A percentile compares a stretch with the other conserved stretches of the same genome.
Conservation (phyloP, 1,140 invertebrate species). For the Pantala flavescens region DNA sequence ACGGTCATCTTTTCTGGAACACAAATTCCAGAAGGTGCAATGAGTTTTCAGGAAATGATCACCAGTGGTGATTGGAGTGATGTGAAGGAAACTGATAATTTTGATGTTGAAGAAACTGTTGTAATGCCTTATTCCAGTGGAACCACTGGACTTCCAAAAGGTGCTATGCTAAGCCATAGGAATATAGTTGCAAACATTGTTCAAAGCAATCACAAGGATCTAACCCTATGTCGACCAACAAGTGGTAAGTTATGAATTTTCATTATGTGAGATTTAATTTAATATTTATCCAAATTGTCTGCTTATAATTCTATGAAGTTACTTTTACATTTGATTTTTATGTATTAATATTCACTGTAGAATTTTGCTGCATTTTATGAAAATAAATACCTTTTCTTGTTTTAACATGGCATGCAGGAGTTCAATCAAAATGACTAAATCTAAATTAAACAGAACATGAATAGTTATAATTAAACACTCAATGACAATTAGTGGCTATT, state of each 20-base stretch:
- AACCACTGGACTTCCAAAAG: slow-evolving; percentile 84
- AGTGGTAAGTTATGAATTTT: neutral
- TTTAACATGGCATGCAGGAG: neutral
- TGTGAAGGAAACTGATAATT: neutral
- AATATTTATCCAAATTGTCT: neutral
- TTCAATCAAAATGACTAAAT: neutral
- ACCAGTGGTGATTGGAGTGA: neutral
- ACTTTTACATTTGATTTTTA: neutral
- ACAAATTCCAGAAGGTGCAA: slow-evolving; percentile 27
- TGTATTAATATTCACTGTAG: neutral
- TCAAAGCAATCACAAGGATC: slow-evolving; percentile 37
- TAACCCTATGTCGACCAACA: neutral
- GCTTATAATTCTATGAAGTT: too few species aligned
- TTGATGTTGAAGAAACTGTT: neutral
- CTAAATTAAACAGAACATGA: neutral
- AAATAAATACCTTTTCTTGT: neutral
- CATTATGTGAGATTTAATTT: neutral
- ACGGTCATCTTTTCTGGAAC: neutral
- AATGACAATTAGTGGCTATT: too few species aligned
- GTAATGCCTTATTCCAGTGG: slow-evolving; percentile 69
- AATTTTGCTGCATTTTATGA: neutral
- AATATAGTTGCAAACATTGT: slow-evolving; percentile 60
- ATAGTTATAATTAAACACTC: too few species aligned
- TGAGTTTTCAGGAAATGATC: slow-evolving; percentile 31
- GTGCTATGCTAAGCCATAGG: slow-evolving; percentile 72